These are phyloP conservation scores for Operophtera brumata DNA, from an alignment of 2,888 invertebrate genomes.

Conservation along the genomic window DNA sequence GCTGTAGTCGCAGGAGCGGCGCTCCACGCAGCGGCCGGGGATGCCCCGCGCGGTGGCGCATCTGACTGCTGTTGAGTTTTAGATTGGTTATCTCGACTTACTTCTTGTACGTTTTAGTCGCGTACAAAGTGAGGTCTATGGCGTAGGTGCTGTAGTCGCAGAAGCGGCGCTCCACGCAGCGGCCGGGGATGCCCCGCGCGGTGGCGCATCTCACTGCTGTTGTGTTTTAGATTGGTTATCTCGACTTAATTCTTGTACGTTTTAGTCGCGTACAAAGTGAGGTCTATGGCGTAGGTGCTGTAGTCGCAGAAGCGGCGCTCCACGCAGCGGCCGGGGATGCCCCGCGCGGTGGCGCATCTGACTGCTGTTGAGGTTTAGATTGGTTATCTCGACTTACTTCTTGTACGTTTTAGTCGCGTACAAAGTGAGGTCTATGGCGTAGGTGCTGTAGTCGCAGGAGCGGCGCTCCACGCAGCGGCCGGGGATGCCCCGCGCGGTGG, in stretches of 20 bases:
- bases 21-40: slow-evolving; percentile 42
- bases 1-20: slow-evolving; percentile 49
- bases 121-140: slow-evolving; percentile 52
- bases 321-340: slow-evolving; percentile 43
- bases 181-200: slow-evolving; percentile 37
- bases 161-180: slow-evolving; percentile 39
- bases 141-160: slow-evolving; percentile 50
- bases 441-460: slow-evolving; percentile 52
- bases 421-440: slow-evolving; percentile 47
- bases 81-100: no score
- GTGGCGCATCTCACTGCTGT: slow-evolving; percentile 37
- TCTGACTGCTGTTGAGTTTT: neutral
- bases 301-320: slow-evolving; percentile 44
- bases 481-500: slow-evolving; percentile 33
- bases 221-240: no score
- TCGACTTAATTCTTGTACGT: slow-evolving; percentile 48
- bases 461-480: slow-evolving; percentile 46
- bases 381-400: slow-evolving; percentile 44
- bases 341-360: slow-evolving; percentile 40
- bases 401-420: slow-evolving; percentile 43
- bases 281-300: slow-evolving; percentile 48
- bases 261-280: slow-evolving; percentile 45
- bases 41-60: slow-evolving; percentile 41
- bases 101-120: slow-evolving; percentile 41
- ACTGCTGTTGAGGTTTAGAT: neutral